Conservation (phyloP, 2,113 vertebrate genomes). For the Diadophis punctatus region DNA sequence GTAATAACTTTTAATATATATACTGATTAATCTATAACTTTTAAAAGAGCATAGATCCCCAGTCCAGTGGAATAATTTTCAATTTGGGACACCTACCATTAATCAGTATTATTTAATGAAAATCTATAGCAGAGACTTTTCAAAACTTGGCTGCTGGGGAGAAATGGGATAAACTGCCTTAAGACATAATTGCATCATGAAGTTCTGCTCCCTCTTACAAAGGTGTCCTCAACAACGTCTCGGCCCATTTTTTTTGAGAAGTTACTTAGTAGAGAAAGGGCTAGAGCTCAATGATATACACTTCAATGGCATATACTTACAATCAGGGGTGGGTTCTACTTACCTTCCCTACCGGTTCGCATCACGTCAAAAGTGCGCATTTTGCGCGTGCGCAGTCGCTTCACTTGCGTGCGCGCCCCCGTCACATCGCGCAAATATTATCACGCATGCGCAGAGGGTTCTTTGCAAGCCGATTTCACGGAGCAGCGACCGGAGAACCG, state of each 20-base stretch:
- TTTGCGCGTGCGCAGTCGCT: too few species aligned
- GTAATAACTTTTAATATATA: rapidly evolving
- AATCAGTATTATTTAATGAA: not conserved
- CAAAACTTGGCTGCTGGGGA: not conserved
- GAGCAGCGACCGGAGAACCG: too few species aligned
- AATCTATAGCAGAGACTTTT: not conserved
- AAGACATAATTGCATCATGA: not conserved
- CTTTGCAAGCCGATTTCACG: too few species aligned
- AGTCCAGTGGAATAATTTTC: too few species aligned
- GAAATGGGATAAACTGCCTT: not conserved
- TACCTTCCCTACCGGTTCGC: too few species aligned
- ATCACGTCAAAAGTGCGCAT: too few species aligned
- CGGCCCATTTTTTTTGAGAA: not conserved
- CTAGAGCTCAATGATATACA: too few species aligned
- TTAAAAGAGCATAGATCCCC: not conserved
- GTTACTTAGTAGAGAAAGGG: not conserved
- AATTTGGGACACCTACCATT: not conserved
- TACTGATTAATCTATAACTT: not conserved
- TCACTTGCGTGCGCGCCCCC: too few species aligned
- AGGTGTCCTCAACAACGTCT: not conserved
- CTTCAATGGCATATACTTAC: not conserved
- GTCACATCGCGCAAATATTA: too few species aligned
- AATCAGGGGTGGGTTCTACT: not conserved
- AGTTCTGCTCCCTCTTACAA: not conserved
- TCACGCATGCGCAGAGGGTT: too few species aligned